Conservation (phyloP, 1,140 invertebrate genomes). For the Oppia nitens region DNA sequence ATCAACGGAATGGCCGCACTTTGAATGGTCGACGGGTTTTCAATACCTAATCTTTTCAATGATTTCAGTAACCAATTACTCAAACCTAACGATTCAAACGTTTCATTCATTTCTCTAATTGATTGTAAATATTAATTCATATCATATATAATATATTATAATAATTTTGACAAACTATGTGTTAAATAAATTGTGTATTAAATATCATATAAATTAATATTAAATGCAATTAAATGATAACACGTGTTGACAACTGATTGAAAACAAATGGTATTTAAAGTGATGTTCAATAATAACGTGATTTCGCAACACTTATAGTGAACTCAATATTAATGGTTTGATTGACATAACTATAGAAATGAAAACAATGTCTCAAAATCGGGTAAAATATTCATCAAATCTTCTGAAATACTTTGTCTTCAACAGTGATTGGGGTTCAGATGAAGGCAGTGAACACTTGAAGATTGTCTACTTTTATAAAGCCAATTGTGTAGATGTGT, state of each 20-base stretch:
- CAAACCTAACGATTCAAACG: slow-evolving; percentile 11
- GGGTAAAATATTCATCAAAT: not conserved
- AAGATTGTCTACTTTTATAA: slow-evolving; percentile 14
- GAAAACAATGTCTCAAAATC: slow-evolving; percentile 6
- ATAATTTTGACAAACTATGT: too few species aligned
- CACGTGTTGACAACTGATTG: too few species aligned
- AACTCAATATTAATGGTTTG: too few species aligned
- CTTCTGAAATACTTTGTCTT: slow-evolving; percentile 11
- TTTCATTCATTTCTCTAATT: not conserved
- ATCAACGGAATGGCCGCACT: slow-evolving; percentile 61
- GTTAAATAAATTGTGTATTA: too few species aligned
- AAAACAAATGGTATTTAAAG: too few species aligned
- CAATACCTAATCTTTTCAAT: slow-evolving; percentile 9
- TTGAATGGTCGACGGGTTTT: slow-evolving; percentile 62
- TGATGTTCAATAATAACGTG: too few species aligned
- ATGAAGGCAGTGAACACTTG: slow-evolving; percentile 13
- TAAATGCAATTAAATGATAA: too few species aligned
- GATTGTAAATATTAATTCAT: too few species aligned
- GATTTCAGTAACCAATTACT: slow-evolving; percentile 15
- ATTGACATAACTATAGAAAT: not conserved
- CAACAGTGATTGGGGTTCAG: slow-evolving; percentile 7
- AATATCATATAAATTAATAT: too few species aligned
- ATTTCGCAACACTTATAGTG: too few species aligned
- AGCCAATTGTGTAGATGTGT: not conserved
- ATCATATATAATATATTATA: too few species aligned